These are phyloP conservation scores for Enteromius anoplus DNA, from an alignment of 2,797 vertebrate genomes.

Conservation along the genomic window DNA sequence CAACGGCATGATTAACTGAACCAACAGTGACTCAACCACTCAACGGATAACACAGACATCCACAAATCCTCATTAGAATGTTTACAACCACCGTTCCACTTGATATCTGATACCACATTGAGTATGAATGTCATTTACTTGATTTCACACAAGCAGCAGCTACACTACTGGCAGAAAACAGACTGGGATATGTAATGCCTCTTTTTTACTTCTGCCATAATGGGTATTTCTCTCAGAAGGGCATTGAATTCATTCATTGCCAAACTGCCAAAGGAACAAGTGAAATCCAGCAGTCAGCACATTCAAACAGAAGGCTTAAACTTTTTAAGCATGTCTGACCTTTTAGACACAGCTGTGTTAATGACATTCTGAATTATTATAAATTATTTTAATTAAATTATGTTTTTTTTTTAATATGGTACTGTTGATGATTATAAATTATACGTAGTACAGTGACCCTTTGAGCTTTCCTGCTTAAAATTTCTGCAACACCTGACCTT, in stretches of 20 bases:
- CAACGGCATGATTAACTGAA: conserved; percentile 15
- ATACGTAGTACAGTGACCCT: background rate
- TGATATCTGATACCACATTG: conserved; percentile 21
- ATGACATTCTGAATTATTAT: background rate
- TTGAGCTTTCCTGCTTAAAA: background rate
- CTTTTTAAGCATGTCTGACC: conserved; percentile 11
- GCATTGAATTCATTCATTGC: background rate
- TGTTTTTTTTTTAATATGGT: background rate
- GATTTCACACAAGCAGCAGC: conserved; percentile 33
- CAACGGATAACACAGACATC: conserved; percentile 22
- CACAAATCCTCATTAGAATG: conserved; percentile 37
- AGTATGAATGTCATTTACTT: conserved; percentile 33
- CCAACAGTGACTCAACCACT: conserved; percentile 43
- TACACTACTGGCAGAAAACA: conserved; percentile 11
- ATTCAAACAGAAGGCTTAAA: conserved; percentile 39
- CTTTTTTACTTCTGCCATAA: conserved; percentile 3
- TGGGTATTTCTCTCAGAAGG: conserved; percentile 10
- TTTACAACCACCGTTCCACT: conserved; percentile 30
- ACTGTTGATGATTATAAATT: background rate
- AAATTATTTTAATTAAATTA: background rate
- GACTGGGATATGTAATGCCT: conserved; percentile 5
- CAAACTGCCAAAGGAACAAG: conserved; percentile 20
- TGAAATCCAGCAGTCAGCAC: conserved; percentile 39
- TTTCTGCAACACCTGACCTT: background rate
- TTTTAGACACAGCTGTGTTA: background rate